A percentile compares a stretch with the other conserved stretches of the same genome.
Conservation (phyloP, 1,140 invertebrate species). For the Pemphigus obesinymphae region DNA sequence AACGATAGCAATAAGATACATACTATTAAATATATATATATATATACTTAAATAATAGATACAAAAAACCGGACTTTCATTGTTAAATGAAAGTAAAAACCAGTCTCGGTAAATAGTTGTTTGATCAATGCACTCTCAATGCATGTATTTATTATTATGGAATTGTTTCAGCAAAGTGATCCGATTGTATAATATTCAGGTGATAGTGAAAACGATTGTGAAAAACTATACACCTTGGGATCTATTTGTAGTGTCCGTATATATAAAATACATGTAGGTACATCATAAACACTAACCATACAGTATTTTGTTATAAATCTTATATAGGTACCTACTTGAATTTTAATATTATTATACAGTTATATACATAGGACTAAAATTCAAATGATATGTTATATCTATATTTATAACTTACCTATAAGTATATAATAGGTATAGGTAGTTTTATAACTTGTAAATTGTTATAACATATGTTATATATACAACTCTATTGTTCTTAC, state of each 20-base stretch:
- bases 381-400: too few species aligned
- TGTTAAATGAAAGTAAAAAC: constrained; percentile 26
- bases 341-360: too few species aligned
- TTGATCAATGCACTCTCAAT: constrained; percentile 21
- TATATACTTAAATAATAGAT: too few species aligned
- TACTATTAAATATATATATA: background rate
- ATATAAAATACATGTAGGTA: background rate
- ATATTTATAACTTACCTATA: too few species aligned
- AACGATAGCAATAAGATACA: too few species aligned
- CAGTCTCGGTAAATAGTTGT: background rate
- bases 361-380: too few species aligned
- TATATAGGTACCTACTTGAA: too few species aligned
- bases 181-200: constrained; percentile 31
- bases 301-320: background rate
- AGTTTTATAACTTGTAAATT: too few species aligned
- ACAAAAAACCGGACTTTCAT: constrained; percentile 22
- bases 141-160: background rate
- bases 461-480: too few species aligned
- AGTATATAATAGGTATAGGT: too few species aligned
- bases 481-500: too few species aligned
- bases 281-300: too few species aligned
- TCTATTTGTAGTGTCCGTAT: background rate
- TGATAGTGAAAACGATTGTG: constrained; percentile 18
- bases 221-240: background rate
- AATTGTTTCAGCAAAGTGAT: constrained; percentile 5